Base-by-base conservation (phyloP, 2,797 vertebrate genomes). In the Periophthalmus magnuspinnatus region DNA sequence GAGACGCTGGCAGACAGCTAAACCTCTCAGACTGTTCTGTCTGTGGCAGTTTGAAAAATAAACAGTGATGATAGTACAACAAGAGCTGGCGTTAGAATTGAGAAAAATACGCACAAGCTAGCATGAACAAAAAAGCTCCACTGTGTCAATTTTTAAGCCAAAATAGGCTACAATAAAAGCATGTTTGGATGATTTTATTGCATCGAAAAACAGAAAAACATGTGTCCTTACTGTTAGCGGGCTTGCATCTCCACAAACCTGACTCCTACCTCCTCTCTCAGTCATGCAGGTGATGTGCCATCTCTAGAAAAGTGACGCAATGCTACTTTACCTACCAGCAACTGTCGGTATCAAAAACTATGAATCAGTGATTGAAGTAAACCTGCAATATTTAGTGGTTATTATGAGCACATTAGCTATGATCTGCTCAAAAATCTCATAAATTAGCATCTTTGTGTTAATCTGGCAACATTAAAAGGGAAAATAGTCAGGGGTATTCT, bases 21-120 rank as follows among this genome's bases (percentile, higher is more conserved):
- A 66, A 34, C 66, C 69, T 81, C 69, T 74, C 68, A 66, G 56
- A 64, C 24, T 65, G 54, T 64, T 60, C 14, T 41, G 58, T 67
- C 62, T 22, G 45, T 28, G 16, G 45, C 19, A 55, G 54, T 67
- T 70, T 59, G 1, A 50, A n/a, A n/a, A 8, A 60, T 66, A 65
- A 63, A 22, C 28, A 28, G 28, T 28, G n/a, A 64, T 16, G 33
- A 45, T 32, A 5, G 56, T 54, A 60, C 6, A 3, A 56, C 41
- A 48, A 47, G 32, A 28, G 2, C n/a, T 22, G 6, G 38, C 38
- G 36, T 21, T 62, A 50, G 45, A 10, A 7, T 16, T 45, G 41
- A 16, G 14, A 14, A 38, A 19, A 67, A 32, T 32, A n/a, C 9
- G 50, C 4, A 52, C 50, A 11, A 55, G 17, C 3, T 6, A 52